A percentile compares a stretch with the other conserved stretches of the same genome.
Conservation (phyloP, 2,113 vertebrate species). For the Takifugu flavidus region DNA sequence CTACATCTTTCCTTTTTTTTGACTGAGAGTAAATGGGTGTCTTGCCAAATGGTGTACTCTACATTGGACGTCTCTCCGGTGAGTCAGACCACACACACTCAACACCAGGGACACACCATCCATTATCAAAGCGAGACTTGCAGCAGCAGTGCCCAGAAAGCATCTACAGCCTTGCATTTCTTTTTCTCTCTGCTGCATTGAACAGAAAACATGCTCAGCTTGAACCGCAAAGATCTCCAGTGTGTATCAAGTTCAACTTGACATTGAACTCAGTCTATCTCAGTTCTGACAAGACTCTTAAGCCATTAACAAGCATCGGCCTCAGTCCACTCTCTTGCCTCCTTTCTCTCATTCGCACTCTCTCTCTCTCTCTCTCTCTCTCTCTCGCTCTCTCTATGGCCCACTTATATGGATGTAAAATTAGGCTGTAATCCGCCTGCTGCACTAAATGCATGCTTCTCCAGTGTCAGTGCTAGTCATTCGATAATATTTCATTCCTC, state of each 20-base stretch:
- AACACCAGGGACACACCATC: background rate
- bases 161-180: background rate
- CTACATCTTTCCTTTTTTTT: too few relatives aligned
- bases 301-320: slow-evolving; percentile 60
- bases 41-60: background rate
- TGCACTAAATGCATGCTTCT: slow-evolving; percentile 61
- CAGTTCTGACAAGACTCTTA: slow-evolving; percentile 58
- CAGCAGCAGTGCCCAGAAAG: background rate
- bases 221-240: slow-evolving; percentile 36
- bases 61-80: slow-evolving; percentile 6
- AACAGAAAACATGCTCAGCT: slow-evolving; percentile 33
- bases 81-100: background rate
- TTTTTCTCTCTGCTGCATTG: background rate
- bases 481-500: slow-evolving; percentile 46
- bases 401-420: slow-evolving; percentile 71
- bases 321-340: slow-evolving; percentile 22
- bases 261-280: slow-evolving; percentile 55
- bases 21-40: background rate
- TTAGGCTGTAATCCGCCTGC: slow-evolving; percentile 67
- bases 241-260: slow-evolving; percentile 47
- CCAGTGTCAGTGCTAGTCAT: slow-evolving; percentile 52
- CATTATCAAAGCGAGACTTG: background rate
- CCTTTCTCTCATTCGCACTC: slow-evolving; percentile 22
- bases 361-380: slow-evolving; percentile 2
- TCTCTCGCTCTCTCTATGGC: slow-evolving; percentile 56